Evolutionary conservation across 2,113 vertebrate genomes (phyloP).

Genomic region (Thunnus thynnus): DNA sequence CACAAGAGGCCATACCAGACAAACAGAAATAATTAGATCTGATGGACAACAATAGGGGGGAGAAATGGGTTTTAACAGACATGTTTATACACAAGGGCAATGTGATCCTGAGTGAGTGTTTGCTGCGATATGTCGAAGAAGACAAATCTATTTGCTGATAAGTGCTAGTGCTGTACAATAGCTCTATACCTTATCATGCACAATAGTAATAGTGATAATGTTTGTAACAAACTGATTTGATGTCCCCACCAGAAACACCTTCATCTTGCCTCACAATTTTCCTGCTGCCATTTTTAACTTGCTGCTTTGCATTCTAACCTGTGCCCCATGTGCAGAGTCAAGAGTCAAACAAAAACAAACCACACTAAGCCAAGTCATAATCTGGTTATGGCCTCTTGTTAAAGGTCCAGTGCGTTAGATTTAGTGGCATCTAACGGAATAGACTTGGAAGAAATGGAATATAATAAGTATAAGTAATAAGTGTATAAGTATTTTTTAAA

Average conservation of each 20-base stretch:
- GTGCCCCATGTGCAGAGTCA: no score
- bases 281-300: neutral
- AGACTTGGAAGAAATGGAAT: no score
- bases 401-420: no score
- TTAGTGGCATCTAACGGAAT: no score
- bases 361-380: no score
- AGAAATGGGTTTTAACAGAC: neutral
- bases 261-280: neutral
- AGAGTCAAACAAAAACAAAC: no score
- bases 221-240: neutral
- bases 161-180: neutral
- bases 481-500: no score
- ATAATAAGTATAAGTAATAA: no score
- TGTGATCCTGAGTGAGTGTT: neutral
- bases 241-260: no score
- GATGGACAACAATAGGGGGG: neutral
- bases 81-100: neutral
- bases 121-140: neutral
- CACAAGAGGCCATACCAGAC: no score
- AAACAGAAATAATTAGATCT: neutral
- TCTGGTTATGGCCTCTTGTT: neutral
- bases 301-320: no score
- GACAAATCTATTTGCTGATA: conserved; percentile 4
- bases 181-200: neutral
- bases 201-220: neutral